phyloP scores from a whole-genome alignment of 92 coral and sea anemone genomes.

The Bergia puertoricense region DNA sequence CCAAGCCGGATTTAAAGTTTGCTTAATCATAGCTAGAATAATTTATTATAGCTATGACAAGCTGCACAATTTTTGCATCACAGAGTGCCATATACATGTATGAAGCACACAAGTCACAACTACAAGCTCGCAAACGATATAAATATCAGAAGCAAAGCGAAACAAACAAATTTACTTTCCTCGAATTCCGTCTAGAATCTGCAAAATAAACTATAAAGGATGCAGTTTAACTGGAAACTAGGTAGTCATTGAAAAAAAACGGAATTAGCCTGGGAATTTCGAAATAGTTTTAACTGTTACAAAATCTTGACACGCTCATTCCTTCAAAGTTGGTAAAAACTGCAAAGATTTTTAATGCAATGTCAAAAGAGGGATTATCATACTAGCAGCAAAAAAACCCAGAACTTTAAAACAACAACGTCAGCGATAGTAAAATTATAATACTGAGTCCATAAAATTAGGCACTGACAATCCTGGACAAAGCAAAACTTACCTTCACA shows the following conservation, averaged over 20 bases:
- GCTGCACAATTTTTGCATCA: background rate
- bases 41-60: background rate
- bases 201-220: background rate
- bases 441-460: conserved; percentile 8
- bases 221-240: background rate
- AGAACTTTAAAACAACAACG: background rate
- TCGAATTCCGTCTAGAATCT: too few relatives aligned
- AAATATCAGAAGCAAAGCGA: too few relatives aligned
- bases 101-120: too few relatives aligned
- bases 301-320: background rate
- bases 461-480: background rate
- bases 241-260: background rate
- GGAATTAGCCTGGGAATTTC: background rate
- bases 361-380: background rate
- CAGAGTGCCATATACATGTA: too few relatives aligned
- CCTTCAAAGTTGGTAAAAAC: background rate
- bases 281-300: background rate
- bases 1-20: too few relatives aligned
- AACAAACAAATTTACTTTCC: too few relatives aligned
- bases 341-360: conserved; percentile 4
- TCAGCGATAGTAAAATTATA: background rate
- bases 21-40: background rate
- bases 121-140: too few relatives aligned
- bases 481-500: conserved; percentile 78
- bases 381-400: background rate